Evolutionary conservation across 2,113 vertebrate species (phyloP).

Genomic region (Mobula hypostoma): DNA sequence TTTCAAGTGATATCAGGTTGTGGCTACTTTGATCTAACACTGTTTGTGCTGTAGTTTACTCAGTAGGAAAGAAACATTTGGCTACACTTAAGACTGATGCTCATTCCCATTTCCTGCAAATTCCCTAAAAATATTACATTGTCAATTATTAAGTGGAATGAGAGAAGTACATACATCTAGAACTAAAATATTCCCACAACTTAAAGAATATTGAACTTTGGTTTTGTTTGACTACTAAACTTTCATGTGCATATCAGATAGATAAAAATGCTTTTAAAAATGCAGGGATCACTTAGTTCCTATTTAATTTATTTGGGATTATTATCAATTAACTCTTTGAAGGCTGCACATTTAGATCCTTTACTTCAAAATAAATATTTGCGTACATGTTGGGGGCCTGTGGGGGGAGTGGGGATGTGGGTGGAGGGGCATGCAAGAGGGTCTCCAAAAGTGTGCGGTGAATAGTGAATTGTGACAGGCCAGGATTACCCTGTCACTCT

Average conservation of each 20-base stretch:
- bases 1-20: background rate
- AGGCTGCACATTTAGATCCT: background rate
- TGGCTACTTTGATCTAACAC: background rate
- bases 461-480: slow-evolving; percentile 31
- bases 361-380: slow-evolving; percentile 10
- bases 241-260: background rate
- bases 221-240: background rate
- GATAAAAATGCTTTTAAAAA: background rate
- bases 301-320: slow-evolving; percentile 3
- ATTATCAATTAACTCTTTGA: slow-evolving; percentile 31
- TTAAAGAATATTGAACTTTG: background rate
- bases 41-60: background rate
- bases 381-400: too few species aligned
- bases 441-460: slow-evolving; percentile 5
- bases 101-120: background rate
- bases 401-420: background rate
- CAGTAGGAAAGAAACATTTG: background rate
- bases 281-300: background rate
- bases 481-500: slow-evolving; percentile 32
- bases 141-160: background rate
- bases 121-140: background rate
- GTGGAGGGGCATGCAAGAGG: background rate
- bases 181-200: background rate
- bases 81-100: background rate
- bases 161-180: background rate